Base-by-base conservation (phyloP, 23 tunicate species). In the Phallusia fumigata region DNA sequence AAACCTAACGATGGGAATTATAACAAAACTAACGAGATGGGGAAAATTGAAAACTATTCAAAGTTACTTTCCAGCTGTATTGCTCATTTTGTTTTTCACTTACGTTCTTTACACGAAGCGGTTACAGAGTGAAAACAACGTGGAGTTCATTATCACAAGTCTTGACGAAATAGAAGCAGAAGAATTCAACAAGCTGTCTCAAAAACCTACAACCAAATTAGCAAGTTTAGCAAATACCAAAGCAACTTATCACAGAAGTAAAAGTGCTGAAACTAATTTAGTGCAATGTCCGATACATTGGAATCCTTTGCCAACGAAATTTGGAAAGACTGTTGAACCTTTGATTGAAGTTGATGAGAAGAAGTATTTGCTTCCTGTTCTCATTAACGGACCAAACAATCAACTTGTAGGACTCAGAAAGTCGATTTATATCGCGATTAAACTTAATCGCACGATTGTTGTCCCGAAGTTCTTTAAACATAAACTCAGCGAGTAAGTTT, bases 341-440 rank as follows among this genome's bases (percentile, higher is more conserved):
- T 10, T 40, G 10, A 10, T 40, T 5, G 47, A 5, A 10, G 8
- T 40, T 3, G 47, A 40, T 40, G 8, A 5, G 47, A 40, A 40
- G 10, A 75, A 33, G 40, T 75, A 8, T 12, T 6, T 75, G 8
- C 40, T 75, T 2, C 79, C 79, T 2, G 12, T 75, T 3, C 16
- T 75, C 8, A 75, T 65, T n/a, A 75, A 85, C 30, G 92, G 92
- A 83, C 92, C 92, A 0, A 88, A 88, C 72, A 88, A 88, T 52
- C 92, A 88, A 34, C 35, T 88, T 36, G 65, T 78, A 0, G 87
- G 92, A 40, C 65, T 88, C 32, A 21, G 87, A 33, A 83, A 88
- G 32, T 77, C 92, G 10, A 83, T 88, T 0, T 88, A 35, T 53
- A 30, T 88, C 51, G 87, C 92, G 22, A 88, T 88, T 0, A 36